A percentile compares a stretch with the other conserved stretches of the same genome.
phyloP scores from a whole-genome alignment of 1,140 invertebrate species.

The Amyelois transitella region DNA sequence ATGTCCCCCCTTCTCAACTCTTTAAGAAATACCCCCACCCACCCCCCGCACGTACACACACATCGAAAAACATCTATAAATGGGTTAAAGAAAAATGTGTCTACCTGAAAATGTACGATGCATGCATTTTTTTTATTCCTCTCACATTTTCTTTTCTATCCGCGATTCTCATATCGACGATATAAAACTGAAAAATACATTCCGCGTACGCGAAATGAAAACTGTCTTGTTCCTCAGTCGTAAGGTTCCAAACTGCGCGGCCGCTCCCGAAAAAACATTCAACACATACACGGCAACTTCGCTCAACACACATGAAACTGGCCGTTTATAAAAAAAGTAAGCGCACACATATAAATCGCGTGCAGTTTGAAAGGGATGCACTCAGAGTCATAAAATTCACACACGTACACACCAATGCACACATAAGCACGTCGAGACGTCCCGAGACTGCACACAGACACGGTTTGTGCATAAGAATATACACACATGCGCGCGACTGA shows the following conservation, averaged over 20 bases:
- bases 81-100: slow-evolving; percentile 75
- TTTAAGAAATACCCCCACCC: slow-evolving; percentile 34
- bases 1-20: slow-evolving; percentile 45
- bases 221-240: slow-evolving; percentile 8
- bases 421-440: slow-evolving; percentile 26
- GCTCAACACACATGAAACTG: slow-evolving; percentile 44
- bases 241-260: slow-evolving; percentile 27
- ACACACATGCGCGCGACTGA: slow-evolving; percentile 41
- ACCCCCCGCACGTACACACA: slow-evolving; percentile 54
- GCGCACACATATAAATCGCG: slow-evolving; percentile 70
- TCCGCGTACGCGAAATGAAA: slow-evolving; percentile 31
- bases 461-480: slow-evolving; percentile 24
- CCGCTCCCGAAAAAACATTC: slow-evolving; percentile 44
- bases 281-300: slow-evolving; percentile 53
- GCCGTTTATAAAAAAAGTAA: slow-evolving; percentile 70
- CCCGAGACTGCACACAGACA: slow-evolving; percentile 46
- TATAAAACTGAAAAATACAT: slow-evolving; percentile 75
- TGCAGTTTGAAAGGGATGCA: slow-evolving; percentile 74
- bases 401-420: slow-evolving; percentile 29
- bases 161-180: slow-evolving; percentile 73
- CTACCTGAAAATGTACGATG: slow-evolving; percentile 73
- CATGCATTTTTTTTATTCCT: slow-evolving; percentile 67
- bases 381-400: slow-evolving; percentile 72
- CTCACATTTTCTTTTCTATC: slow-evolving; percentile 72
- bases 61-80: slow-evolving; percentile 59